Evolutionary conservation across 2,888 invertebrate species (phyloP), one percentile per base, ranked within the genome.

Genomic region (Quadroppia sp.): DNA sequence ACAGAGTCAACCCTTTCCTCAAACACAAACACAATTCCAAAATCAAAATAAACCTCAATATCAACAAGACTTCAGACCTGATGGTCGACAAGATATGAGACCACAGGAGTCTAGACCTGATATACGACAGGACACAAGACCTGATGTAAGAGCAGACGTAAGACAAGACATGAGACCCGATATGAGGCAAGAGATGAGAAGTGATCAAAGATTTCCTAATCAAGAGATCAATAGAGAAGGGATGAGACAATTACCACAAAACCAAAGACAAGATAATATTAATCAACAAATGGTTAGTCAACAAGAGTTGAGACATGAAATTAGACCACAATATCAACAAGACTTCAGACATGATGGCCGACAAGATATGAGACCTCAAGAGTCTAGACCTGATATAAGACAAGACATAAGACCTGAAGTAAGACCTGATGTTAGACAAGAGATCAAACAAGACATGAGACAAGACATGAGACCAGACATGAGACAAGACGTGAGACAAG

Each of bases 151-250:
- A 71, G 42, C 48, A 7, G 69, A 61, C 50, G 69, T 53, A 23
- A 20, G 20, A 20, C 20, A 50, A 50, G 25, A 23, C 25, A 30
- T 50, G 4, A 74, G 74, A 25, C 64, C 73, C 45, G 48, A 69
- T 13, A n/a, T 48, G 64, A 71, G 25, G n/a, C 74, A 30, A 74
- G 74, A 74, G 32, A 76, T 64, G 74, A 78, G 71, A 30, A 30
- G 15, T 32, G 20, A 74, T 42, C 77, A 71, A 74, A 78, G 71
- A 32, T 72, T 20, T 74, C 48, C 50, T 1, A 61, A 71, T 1
- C 73, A 74, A 32, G 36, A 67, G 17, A 56, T 69, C 2, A 20
- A 45, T 74, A 73, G 13, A 17, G 48, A 40, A 45, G 50, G 59
- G 42, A 23, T n/a, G n/a, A 71, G 50, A 64, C 56, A 72, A 74